phyloP scores from a whole-genome alignment of 2,113 vertebrate species.

The Takifugu bimaculatus region DNA sequence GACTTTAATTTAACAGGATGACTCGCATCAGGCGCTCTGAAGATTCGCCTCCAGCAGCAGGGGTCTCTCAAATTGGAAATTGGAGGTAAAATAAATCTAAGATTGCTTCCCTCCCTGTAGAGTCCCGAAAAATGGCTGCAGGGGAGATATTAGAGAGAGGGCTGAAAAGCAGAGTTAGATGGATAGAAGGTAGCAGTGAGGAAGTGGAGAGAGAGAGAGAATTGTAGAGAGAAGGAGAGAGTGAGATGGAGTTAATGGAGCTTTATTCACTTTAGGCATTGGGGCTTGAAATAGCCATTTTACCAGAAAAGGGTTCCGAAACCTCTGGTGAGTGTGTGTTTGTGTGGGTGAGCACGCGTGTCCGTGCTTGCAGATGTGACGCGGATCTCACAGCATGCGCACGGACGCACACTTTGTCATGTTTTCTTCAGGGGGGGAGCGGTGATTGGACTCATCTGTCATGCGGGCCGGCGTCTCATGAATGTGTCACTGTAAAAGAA shows the following conservation, averaged over 20 bases:
- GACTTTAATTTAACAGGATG: conserved; percentile 69
- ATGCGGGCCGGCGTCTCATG: background rate
- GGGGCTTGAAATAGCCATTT: conserved; percentile 54
- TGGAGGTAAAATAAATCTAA: conserved; percentile 68
- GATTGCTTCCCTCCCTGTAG: conserved; percentile 67
- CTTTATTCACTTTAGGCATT: conserved; percentile 52
- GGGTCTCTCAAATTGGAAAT: conserved; percentile 76
- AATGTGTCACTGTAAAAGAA: conserved; percentile 29
- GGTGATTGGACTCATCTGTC: conserved; percentile 8
- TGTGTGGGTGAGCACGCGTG: conserved; percentile 13
- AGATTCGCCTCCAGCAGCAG: conserved; percentile 69
- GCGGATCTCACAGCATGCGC: conserved; percentile 28
- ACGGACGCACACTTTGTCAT: conserved; percentile 6
- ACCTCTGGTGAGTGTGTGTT: conserved; percentile 3
- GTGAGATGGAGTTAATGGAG: conserved; percentile 43
- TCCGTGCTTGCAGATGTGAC: conserved; percentile 29
- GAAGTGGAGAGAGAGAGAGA: conserved; percentile 18
- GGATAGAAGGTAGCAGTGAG: conserved; percentile 37
- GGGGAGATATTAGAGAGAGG: conserved; percentile 66
- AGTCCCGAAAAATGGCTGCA: conserved; percentile 67
- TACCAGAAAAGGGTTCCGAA: conserved; percentile 28
- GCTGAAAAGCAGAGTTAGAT: conserved; percentile 56
- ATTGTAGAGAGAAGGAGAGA: conserved; percentile 10
- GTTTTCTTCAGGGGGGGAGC: background rate
- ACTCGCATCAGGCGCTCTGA: conserved; percentile 57